phyloP scores from a whole-genome alignment of 2,113 vertebrate genomes.

The Cervus canadensis region DNA sequence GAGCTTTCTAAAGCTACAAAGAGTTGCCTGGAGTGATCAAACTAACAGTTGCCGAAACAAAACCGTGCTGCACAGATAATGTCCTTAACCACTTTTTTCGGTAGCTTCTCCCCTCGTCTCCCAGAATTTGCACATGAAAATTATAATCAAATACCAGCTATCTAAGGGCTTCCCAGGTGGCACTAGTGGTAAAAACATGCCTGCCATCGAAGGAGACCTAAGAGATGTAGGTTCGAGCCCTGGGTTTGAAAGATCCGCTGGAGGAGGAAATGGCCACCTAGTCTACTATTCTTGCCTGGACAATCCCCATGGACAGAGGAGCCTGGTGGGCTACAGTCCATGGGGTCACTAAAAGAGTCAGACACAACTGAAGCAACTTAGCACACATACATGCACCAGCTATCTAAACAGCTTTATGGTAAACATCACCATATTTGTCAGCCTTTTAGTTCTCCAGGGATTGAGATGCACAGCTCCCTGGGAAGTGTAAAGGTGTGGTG shows the following conservation, averaged over 20 bases:
- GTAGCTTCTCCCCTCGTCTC: not conserved
- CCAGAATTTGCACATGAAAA: not conserved
- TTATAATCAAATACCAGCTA: not conserved
- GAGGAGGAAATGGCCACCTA: not conserved
- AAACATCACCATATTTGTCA: not conserved
- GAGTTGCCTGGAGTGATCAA: not conserved
- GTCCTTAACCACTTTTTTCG: not conserved
- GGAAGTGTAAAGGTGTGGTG: not conserved
- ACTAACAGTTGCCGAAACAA: not conserved
- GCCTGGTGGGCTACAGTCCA: not conserved
- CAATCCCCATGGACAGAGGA: not conserved
- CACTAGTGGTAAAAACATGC: not conserved
- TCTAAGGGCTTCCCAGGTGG: not conserved
- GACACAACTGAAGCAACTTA: not conserved
- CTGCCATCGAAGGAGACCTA: not conserved
- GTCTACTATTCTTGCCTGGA: not conserved
- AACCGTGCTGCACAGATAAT: not conserved
- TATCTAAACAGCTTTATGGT: not conserved
- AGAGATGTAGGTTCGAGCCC: not conserved
- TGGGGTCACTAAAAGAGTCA: not conserved
- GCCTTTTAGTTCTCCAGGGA: not conserved
- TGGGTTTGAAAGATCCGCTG: not conserved
- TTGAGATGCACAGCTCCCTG: not conserved
- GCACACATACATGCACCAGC: not conserved
- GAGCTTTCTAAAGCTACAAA: conserved; percentile 26